These are phyloP conservation scores for Pantelozetes paolii DNA, from an alignment of 2,888 invertebrate species.

Conservation along the genomic window DNA sequence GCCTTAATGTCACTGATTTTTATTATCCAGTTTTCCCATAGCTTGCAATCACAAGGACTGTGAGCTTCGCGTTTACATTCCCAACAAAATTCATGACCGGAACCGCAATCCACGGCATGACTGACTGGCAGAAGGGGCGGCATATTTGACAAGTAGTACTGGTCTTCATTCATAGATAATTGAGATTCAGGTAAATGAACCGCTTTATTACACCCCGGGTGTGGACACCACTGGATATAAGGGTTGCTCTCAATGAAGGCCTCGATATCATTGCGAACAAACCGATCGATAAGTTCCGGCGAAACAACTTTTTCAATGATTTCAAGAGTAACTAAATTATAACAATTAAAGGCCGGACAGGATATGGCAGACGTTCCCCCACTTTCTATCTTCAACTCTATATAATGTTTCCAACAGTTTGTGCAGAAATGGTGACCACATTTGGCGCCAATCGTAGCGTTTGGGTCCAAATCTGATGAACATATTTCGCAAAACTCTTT, in stretches of 20 bases:
- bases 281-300: conserved; percentile 63
- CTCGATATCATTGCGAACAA: conserved; percentile 67
- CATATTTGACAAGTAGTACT: conserved; percentile 40
- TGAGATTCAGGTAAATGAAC: conserved; percentile 51
- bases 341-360: conserved; percentile 64
- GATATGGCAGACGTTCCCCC: conserved; percentile 64
- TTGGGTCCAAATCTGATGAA: background rate
- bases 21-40: conserved; percentile 62
- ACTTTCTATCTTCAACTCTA: conserved; percentile 63
- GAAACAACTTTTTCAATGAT: conserved; percentile 64
- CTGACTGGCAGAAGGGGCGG: conserved; percentile 55
- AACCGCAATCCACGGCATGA: conserved; percentile 66
- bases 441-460: conserved; percentile 49
- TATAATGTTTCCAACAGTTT: conserved; percentile 63
- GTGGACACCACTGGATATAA: conserved; percentile 67
- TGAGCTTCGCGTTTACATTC: conserved; percentile 62
- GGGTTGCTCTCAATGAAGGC: conserved; percentile 68
- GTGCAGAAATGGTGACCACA: conserved; percentile 64
- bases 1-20: conserved; percentile 64
- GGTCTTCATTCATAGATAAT: background rate
- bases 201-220: conserved; percentile 64
- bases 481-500: conserved; percentile 24
- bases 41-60: conserved; percentile 64
- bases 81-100: conserved; percentile 67
- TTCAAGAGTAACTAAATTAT: conserved; percentile 63